Percentiles rank a stretch among this genome's conserved stretches.
Conservation (phyloP, 2,113 vertebrate genomes). For the mouse (Mus musculus) region DNA sequence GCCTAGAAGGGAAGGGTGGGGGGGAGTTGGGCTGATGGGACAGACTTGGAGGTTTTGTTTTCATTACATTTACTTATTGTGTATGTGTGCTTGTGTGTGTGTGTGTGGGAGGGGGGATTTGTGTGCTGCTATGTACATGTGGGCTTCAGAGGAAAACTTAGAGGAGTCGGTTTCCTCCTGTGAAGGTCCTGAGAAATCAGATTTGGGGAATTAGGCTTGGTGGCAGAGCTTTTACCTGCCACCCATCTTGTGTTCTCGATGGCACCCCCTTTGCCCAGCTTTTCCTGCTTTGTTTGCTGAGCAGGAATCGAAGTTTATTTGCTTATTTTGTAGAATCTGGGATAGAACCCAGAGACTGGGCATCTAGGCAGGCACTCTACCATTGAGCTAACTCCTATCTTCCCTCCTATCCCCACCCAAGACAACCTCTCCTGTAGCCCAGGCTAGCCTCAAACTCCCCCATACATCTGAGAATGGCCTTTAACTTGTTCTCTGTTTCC, state of each 20-base stretch:
- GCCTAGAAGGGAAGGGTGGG: neutral
- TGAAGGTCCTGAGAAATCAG: neutral
- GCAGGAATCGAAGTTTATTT: neutral
- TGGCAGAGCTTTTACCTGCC: too few relatives aligned
- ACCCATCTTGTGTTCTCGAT: neutral
- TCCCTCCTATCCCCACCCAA: rapidly evolving
- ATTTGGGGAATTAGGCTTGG: neutral
- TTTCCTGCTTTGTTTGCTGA: neutral
- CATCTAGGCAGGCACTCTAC: neutral
- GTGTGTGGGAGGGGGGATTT: neutral
- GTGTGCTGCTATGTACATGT: neutral
- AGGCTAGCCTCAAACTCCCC: neutral
- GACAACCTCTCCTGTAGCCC: neutral
- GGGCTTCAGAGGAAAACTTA: neutral
- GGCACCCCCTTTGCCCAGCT: neutral
- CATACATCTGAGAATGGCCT: neutral
- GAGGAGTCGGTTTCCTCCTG: neutral
- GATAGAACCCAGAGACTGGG: neutral
- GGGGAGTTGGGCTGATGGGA: neutral
- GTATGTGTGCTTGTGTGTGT: neutral
- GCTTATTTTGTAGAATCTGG: neutral
- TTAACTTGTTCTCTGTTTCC: neutral
- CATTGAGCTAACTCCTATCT: neutral
- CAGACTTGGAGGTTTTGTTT: neutral
- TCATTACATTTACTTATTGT: neutral